Evolutionary conservation across 2,888 invertebrate species (phyloP).

Genomic region (Myopa tessellatipennis): DNA sequence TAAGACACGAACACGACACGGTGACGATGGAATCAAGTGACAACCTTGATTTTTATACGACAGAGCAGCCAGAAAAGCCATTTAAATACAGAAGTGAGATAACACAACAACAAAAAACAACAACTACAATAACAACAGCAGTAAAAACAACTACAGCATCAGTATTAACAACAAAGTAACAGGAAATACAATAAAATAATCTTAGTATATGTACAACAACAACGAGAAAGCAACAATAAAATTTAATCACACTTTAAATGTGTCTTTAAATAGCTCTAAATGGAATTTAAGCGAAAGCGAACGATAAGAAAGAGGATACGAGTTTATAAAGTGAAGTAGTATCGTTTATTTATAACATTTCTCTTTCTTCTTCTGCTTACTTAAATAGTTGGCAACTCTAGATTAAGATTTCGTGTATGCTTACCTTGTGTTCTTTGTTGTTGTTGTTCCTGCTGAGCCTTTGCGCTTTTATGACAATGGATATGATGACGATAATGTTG

Average conservation of each 20-base stretch:
- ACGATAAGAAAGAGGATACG: background rate
- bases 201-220: background rate
- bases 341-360: background rate
- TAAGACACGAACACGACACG: slow-evolving; percentile 13
- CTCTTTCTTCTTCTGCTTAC: too few species aligned
- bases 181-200: slow-evolving; percentile 11
- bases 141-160: background rate
- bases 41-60: background rate
- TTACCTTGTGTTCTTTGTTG: slow-evolving; percentile 36
- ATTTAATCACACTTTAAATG: background rate
- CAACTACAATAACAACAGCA: background rate
- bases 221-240: background rate
- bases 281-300: background rate
- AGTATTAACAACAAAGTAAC: background rate
- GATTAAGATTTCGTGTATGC: background rate
- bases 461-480: background rate
- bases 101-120: background rate
- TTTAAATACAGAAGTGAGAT: slow-evolving; percentile 1
- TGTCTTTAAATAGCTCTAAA: background rate
- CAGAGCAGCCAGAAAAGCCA: background rate
- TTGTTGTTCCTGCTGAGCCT: background rate
- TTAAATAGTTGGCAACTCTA: too few species aligned
- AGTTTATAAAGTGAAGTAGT: background rate
- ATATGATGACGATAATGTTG: slow-evolving; percentile 43
- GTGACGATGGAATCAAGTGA: background rate